phyloP scores from a whole-genome alignment of 2,113 vertebrate genomes.

The Onychostoma macrolepis region DNA sequence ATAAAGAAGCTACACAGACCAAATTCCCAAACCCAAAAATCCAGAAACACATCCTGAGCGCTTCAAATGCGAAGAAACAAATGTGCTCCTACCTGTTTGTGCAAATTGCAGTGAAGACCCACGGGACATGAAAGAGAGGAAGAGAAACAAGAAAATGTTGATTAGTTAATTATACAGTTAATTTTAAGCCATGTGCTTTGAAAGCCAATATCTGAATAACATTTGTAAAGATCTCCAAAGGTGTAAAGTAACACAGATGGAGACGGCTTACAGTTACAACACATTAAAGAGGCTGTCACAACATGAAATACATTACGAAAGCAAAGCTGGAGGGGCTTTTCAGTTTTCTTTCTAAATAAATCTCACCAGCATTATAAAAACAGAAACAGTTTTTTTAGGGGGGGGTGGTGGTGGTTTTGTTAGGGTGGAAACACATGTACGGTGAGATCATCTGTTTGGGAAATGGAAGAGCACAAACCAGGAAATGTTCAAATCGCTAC shows the following conservation, averaged over 20 bases:
- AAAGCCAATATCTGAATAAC: conserved; percentile 41
- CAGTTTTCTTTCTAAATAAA: conserved; percentile 23
- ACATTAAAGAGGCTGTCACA: conserved; percentile 50
- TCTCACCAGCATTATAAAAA: conserved; percentile 6
- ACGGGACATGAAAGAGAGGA: conserved; percentile 42
- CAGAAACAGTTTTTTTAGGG: neutral
- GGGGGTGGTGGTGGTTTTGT: no score
- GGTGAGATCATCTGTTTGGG: conserved; percentile 7
- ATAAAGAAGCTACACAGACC: neutral
- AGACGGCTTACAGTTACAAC: conserved; percentile 47
- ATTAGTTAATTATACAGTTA: conserved; percentile 57
- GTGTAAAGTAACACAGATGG: conserved; percentile 49
- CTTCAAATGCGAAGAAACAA: conserved; percentile 49
- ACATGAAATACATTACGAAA: conserved; percentile 48
- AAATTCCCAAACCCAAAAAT: neutral
- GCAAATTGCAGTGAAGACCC: conserved; percentile 19
- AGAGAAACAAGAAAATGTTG: conserved; percentile 62
- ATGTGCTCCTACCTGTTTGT: conserved; percentile 64
- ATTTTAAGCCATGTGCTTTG: conserved; percentile 52
- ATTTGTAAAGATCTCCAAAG: conserved; percentile 43
- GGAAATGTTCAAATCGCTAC: neutral
- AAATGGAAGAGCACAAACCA: neutral
- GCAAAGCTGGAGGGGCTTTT: conserved; percentile 19
- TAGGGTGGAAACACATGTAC: no score
- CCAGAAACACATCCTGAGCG: neutral